These are phyloP conservation scores for Neotoxoptera formosana DNA, from an alignment of 1,140 invertebrate genomes.

Conservation along the genomic window DNA sequence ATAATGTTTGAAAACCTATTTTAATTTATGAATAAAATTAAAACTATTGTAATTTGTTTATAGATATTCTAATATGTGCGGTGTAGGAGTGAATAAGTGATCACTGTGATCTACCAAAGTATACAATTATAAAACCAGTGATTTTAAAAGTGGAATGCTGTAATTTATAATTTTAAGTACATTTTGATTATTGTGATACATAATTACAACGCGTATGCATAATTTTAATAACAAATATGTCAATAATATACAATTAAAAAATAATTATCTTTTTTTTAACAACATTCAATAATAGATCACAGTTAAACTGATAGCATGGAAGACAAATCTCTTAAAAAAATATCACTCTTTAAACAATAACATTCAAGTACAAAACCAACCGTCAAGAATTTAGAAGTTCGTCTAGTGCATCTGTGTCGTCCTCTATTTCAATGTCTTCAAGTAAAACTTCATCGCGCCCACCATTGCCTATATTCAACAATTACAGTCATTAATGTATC, in stretches of 20 bases:
- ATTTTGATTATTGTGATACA: conserved; percentile 32
- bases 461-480: conserved; percentile 60
- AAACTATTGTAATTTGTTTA: background rate
- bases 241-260: conserved; percentile 44
- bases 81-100: background rate
- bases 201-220: background rate
- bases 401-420: conserved; percentile 67
- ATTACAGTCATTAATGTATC: background rate
- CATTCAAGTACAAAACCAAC: conserved; percentile 13
- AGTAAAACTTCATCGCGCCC: conserved; percentile 62
- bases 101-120: background rate
- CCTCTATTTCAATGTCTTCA: conserved; percentile 68
- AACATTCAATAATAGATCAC: conserved; percentile 50
- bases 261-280: conserved; percentile 1
- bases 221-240: conserved; percentile 27
- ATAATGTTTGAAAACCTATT: background rate
- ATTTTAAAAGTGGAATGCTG: conserved; percentile 20
- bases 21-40: background rate
- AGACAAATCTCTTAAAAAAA: conserved; percentile 40
- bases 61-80: background rate
- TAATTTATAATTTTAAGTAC: conserved; percentile 24
- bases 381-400: conserved; percentile 61
- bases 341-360: conserved; percentile 23
- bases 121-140: background rate
- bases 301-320: conserved; percentile 29